Evolutionary conservation across 2,113 vertebrate genomes (phyloP).

Genomic region (Puntigrus tetrazona): DNA sequence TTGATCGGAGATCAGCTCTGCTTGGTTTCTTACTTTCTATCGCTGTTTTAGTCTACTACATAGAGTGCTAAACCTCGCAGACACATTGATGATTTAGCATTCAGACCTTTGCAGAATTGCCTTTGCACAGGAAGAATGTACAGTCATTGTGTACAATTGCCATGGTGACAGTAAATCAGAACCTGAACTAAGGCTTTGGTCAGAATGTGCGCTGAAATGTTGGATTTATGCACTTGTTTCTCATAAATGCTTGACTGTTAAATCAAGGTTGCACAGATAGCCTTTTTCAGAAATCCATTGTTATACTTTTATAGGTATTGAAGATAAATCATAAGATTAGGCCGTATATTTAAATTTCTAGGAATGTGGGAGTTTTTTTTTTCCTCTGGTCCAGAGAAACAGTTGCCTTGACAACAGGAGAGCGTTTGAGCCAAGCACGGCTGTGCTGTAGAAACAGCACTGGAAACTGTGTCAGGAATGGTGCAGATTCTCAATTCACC

Average conservation of each 20-base stretch:
- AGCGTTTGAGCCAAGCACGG: slow-evolving; percentile 63
- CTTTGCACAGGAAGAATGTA: slow-evolving; percentile 25
- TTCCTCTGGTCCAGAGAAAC: slow-evolving; percentile 61
- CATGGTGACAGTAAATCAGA: slow-evolving; percentile 49
- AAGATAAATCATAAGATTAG: slow-evolving; percentile 49
- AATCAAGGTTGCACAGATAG: background rate
- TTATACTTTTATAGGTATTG: slow-evolving; percentile 34
- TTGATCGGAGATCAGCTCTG: background rate
- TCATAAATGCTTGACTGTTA: background rate
- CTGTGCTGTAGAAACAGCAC: slow-evolving; percentile 69
- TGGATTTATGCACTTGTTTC: background rate
- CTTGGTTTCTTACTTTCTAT: background rate
- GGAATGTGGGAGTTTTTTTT: slow-evolving; percentile 59
- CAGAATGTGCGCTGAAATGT: background rate
- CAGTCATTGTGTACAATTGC: slow-evolving; percentile 41
- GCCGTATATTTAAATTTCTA: slow-evolving; percentile 64
- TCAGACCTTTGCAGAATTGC: slow-evolving; percentile 31
- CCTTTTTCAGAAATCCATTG: background rate
- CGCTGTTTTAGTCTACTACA: slow-evolving; percentile 29
- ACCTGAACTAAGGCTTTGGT: background rate
- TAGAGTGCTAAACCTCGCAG: slow-evolving; percentile 38
- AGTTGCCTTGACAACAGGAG: slow-evolving; percentile 81
- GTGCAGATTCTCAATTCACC: slow-evolving; percentile 51
- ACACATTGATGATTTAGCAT: slow-evolving; percentile 40
- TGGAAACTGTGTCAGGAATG: slow-evolving; percentile 72